Base-by-base conservation (phyloP, 2,888 invertebrate species). In the Thera obeliscata region DNA sequence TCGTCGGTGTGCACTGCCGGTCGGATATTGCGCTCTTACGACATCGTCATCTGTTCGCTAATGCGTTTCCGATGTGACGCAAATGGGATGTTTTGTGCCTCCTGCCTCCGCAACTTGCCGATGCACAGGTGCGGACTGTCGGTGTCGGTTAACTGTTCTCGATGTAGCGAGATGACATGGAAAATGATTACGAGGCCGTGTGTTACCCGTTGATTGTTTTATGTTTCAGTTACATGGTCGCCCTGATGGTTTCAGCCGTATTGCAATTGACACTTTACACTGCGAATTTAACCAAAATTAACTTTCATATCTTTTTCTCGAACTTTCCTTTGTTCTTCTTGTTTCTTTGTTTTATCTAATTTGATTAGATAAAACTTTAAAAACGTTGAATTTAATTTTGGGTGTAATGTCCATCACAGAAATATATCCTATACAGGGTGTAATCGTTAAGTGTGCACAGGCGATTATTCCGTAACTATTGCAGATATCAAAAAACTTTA, bases 1-100 rank as follows among this genome's bases (percentile, higher is more conserved):
- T 71, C 58, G 62, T 69, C 68, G 55, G 64, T 66, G 64, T 65
- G 60, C 61, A 52, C 58, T 77, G 77, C 79, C 82, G 84, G 84
- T 87, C 90, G 92, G 91, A 93, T 91, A 92, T 92, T 92, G 89
- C 87, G 86, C 87, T 89, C 87, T 86, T 84, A 84, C 80, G 82
- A 82, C 87, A 81, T 85, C 85, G 86, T 86, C 87, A 86, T 86
- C 87, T 85, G 83, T 79, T 82, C 83, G 83, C 83, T 86, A 90
- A 91, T 91, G 88, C 82, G 88, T 91, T 92, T 92, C 93, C 93
- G 88, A 91, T 90, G 90, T 89, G 91, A 86, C 86, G 87, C 86
- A 90, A 91, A 90, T 90, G 88, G 85, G 81, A 86, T 87, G 88
- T 88, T 89, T 83, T 88, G 85, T 86, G 78, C 81, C 78, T 78